A percentile compares a stretch with the other conserved stretches of the same genome.
Evolutionary conservation across 2,888 invertebrate genomes (phyloP).

Genomic region (Pristionchus maxplancki): DNA sequence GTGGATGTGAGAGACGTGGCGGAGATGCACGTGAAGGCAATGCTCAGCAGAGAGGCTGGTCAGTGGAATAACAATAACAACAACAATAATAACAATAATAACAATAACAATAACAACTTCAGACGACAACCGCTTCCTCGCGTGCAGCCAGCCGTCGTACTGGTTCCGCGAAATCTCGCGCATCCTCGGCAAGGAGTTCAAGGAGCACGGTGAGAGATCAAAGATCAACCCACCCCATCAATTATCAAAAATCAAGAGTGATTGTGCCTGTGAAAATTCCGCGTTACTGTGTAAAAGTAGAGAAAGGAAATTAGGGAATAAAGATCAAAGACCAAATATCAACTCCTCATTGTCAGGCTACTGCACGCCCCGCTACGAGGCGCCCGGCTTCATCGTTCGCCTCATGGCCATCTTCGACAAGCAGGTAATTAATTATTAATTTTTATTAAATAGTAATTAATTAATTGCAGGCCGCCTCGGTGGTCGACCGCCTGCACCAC

Average conservation of each 20-base stretch:
- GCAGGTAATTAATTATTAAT: not conserved
- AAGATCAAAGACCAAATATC: not conserved
- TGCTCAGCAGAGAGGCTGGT: conserved; percentile 79
- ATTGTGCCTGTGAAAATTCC: too few species aligned
- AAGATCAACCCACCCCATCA: too few species aligned
- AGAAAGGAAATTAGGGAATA: too few species aligned
- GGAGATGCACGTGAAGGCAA: conserved; percentile 80
- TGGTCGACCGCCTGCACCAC: conserved; percentile 75
- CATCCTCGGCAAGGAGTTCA: conserved; percentile 80
- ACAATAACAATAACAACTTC: too few species aligned
- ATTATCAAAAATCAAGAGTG: too few species aligned
- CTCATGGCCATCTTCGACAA: conserved; percentile 18
- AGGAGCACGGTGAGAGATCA: conserved; percentile 78
- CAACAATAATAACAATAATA: too few species aligned
- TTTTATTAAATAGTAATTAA: not conserved
- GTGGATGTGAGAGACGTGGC: conserved; percentile 82
- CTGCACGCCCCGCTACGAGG: conserved; percentile 38
- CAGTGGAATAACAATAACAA: too few species aligned
- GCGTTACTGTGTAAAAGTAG: too few species aligned
- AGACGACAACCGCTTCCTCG: conserved; percentile 46
- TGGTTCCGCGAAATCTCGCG: conserved; percentile 81
- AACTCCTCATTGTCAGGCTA: conserved; percentile 26
- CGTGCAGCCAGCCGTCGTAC: conserved; percentile 71
- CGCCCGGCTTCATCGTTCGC: conserved; percentile 41
- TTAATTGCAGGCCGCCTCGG: conserved; percentile 76